Evolutionary conservation across 2,888 invertebrate species (phyloP).

Genomic region (Tanytarsus gracilentus): DNA sequence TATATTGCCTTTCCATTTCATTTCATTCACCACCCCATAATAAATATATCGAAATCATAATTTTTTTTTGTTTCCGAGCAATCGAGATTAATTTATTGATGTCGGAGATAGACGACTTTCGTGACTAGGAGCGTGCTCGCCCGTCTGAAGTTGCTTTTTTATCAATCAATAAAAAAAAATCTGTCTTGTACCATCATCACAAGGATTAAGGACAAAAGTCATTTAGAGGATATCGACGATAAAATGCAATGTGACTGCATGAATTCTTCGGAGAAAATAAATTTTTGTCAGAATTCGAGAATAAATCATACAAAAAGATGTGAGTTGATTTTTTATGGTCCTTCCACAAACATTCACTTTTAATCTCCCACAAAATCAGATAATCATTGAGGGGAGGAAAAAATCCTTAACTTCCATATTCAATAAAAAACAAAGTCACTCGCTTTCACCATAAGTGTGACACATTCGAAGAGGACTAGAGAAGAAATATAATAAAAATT

Average conservation of each 20-base stretch:
- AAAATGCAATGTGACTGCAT: too few relatives aligned
- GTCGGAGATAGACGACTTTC: background rate
- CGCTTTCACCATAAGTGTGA: background rate
- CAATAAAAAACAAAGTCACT: slow-evolving; percentile 4
- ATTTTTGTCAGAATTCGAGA: too few relatives aligned
- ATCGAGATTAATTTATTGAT: slow-evolving; percentile 7
- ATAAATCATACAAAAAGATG: too few relatives aligned
- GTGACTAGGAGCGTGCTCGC: too few relatives aligned
- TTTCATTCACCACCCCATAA: slow-evolving; percentile 7
- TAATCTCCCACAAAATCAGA: background rate
- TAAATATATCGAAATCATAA: background rate
- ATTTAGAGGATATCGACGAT: too few relatives aligned
- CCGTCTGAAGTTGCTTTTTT: too few relatives aligned
- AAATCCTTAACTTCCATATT: slow-evolving; percentile 19
- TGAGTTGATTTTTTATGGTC: too few relatives aligned
- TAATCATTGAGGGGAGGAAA: background rate
- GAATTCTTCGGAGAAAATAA: too few relatives aligned
- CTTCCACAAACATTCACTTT: too few relatives aligned
- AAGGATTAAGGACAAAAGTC: too few relatives aligned
- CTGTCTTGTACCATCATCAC: too few relatives aligned
- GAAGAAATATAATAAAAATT: background rate
- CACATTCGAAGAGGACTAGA: background rate
- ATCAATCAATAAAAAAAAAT: slow-evolving; percentile 25
- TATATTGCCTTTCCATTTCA: slow-evolving; percentile 13
- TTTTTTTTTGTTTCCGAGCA: too few relatives aligned